Percentiles rank a stretch among this genome's conserved stretches.
These are phyloP conservation scores for Drosophila erecta DNA, from an alignment of 1,140 invertebrate species.

Conservation along the genomic window DNA sequence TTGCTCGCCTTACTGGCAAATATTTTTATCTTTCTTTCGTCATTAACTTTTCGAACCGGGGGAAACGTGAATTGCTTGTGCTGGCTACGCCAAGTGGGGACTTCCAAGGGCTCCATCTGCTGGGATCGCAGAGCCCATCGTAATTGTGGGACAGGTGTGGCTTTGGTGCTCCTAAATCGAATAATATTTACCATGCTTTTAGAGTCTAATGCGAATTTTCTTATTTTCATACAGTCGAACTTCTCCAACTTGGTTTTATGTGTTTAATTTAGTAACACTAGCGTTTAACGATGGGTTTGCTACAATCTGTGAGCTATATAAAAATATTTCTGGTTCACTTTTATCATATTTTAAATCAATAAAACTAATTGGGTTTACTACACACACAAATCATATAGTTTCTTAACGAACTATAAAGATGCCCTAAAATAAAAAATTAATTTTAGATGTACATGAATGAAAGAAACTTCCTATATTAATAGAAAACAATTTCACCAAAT, in stretches of 20 bases:
- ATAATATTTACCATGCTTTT: constrained; percentile 43
- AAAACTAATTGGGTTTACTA: neutral
- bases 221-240: constrained; percentile 19
- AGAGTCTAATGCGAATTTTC: constrained; percentile 31
- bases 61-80: constrained; percentile 71
- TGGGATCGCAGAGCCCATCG: constrained; percentile 39
- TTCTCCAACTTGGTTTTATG: constrained; percentile 26
- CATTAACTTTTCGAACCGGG: constrained; percentile 42
- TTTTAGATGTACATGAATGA: neutral
- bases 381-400: neutral
- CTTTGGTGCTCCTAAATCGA: constrained; percentile 61
- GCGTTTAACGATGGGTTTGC: constrained; percentile 13
- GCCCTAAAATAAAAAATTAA: neutral
- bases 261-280: neutral
- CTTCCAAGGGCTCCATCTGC: constrained; percentile 12
- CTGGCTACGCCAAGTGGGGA: constrained; percentile 69
- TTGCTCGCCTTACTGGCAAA: constrained; percentile 1
- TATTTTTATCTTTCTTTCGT: constrained; percentile 7
- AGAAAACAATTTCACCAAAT: constrained; percentile 12
- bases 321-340: too few species aligned
- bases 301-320: neutral
- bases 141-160: constrained; percentile 49
- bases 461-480: neutral
- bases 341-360: neutral
- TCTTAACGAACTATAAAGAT: neutral